These are phyloP conservation scores for Notodromas monacha DNA, from an alignment of 2,888 invertebrate genomes.

Conservation along the genomic window DNA sequence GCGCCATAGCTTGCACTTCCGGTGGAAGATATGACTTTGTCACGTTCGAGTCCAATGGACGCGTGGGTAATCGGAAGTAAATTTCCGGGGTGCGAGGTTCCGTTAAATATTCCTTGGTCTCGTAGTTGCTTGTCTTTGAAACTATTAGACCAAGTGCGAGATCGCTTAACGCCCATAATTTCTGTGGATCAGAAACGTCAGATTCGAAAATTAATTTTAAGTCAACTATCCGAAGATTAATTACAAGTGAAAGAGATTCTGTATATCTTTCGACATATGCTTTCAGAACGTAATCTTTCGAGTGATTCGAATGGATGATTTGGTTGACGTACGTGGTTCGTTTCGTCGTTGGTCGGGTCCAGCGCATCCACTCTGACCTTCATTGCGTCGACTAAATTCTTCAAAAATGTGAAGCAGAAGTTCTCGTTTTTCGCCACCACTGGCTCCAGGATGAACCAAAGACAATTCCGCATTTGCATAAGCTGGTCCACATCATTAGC, in stretches of 20 bases:
- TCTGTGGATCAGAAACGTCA: conserved; percentile 23
- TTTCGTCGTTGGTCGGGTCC: conserved; percentile 40
- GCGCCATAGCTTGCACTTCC: too few relatives aligned
- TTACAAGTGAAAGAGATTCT: too few relatives aligned
- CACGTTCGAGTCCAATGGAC: too few relatives aligned
- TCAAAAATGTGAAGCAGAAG: conserved; percentile 79
- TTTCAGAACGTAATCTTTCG: conserved; percentile 6
- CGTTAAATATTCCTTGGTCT: conserved; percentile 47
- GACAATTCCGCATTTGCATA: conserved; percentile 25
- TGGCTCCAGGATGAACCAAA: conserved; percentile 81
- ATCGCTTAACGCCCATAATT: conserved; percentile 88
- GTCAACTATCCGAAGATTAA: conserved; percentile 9
- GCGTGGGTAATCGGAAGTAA: too few relatives aligned
- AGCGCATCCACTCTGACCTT: conserved; percentile 72
- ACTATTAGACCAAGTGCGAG: conserved; percentile 62
- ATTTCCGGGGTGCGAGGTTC: conserved; percentile 59
- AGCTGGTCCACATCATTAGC: conserved; percentile 43
- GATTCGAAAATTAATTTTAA: not conserved
- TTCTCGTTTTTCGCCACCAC: conserved; percentile 68
- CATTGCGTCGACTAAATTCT: conserved; percentile 66
- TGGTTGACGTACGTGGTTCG: conserved; percentile 37
- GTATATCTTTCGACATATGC: conserved; percentile 7
- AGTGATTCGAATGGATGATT: not conserved
- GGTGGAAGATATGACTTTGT: too few relatives aligned
- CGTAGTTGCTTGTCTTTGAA: conserved; percentile 52